Conservation (phyloP, 2,888 invertebrate species). For the Venusia cambrica region DNA sequence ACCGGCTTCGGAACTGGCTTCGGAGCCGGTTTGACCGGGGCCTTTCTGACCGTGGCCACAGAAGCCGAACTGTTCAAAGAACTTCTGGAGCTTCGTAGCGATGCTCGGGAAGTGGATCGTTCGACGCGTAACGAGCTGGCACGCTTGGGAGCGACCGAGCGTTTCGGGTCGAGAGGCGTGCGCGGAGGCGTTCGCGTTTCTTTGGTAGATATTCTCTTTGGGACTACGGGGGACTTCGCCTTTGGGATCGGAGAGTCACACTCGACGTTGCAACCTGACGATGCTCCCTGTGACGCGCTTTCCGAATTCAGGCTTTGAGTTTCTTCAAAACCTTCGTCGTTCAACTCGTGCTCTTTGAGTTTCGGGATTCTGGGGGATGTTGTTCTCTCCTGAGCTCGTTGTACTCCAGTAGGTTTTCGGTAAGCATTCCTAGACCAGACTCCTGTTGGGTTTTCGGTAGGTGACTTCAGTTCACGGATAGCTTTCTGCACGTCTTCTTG, state of each 20-base stretch:
- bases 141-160: slow-evolving; percentile 51
- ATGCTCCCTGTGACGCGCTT: slow-evolving; percentile 91
- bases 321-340: slow-evolving; percentile 95
- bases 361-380: slow-evolving; percentile 75
- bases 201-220: slow-evolving; percentile 79
- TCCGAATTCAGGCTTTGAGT: slow-evolving; percentile 93
- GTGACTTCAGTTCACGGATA: slow-evolving; percentile 83
- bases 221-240: slow-evolving; percentile 56
- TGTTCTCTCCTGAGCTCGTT: slow-evolving; percentile 58
- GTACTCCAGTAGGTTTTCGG: slow-evolving; percentile 53
- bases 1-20: slow-evolving; percentile 71
- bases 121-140: slow-evolving; percentile 83
- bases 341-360: slow-evolving; percentile 85
- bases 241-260: slow-evolving; percentile 79
- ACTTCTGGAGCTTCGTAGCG: slow-evolving; percentile 90
- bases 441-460: slow-evolving; percentile 81
- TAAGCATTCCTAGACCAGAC: slow-evolving; percentile 79
- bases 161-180: slow-evolving; percentile 54
- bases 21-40: slow-evolving; percentile 69
- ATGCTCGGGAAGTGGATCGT: slow-evolving; percentile 88
- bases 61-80: slow-evolving; percentile 91
- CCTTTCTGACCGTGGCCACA: slow-evolving; percentile 88
- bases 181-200: slow-evolving; percentile 64
- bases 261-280: slow-evolving; percentile 87
- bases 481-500: slow-evolving; percentile 86